These are phyloP conservation scores for Pelobates fuscus DNA, from an alignment of 2,113 vertebrate species.

Conservation along the genomic window DNA sequence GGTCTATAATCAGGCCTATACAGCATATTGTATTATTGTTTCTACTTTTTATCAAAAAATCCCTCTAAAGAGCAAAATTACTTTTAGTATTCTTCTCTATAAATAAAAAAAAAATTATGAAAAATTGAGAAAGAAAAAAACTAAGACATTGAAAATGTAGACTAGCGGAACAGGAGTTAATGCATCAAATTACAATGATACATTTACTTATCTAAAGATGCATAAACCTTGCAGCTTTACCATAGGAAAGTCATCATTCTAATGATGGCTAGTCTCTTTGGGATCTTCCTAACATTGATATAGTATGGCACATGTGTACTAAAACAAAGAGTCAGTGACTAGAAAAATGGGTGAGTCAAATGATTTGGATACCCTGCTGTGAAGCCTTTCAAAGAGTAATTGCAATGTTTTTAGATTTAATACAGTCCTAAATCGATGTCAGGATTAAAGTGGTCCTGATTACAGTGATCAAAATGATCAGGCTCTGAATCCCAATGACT, in stretches of 20 bases:
- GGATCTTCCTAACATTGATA: constrained; percentile 20
- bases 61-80: too few species aligned
- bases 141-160: too few species aligned
- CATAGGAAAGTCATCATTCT: constrained; percentile 8
- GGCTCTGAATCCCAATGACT: constrained; percentile 49
- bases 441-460: constrained; percentile 52
- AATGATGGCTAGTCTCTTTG: constrained; percentile 17
- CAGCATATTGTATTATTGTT: too few species aligned
- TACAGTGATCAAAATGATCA: constrained; percentile 52
- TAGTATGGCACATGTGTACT: constrained; percentile 32
- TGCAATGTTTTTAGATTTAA: constrained; percentile 52
- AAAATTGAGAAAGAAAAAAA: too few species aligned
- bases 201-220: constrained; percentile 29
- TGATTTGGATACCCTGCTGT: constrained; percentile 47
- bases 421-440: constrained; percentile 51
- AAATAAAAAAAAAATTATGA: too few species aligned
- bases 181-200: background rate
- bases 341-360: constrained; percentile 50
- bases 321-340: constrained; percentile 50
- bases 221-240: constrained; percentile 14
- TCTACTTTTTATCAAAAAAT: too few species aligned
- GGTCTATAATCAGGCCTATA: too few species aligned
- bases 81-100: too few species aligned
- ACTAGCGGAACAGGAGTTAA: background rate
- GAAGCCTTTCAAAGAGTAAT: constrained; percentile 50